Conservation (phyloP, 2,113 vertebrate species). For the Phaethon lepturus region DNA sequence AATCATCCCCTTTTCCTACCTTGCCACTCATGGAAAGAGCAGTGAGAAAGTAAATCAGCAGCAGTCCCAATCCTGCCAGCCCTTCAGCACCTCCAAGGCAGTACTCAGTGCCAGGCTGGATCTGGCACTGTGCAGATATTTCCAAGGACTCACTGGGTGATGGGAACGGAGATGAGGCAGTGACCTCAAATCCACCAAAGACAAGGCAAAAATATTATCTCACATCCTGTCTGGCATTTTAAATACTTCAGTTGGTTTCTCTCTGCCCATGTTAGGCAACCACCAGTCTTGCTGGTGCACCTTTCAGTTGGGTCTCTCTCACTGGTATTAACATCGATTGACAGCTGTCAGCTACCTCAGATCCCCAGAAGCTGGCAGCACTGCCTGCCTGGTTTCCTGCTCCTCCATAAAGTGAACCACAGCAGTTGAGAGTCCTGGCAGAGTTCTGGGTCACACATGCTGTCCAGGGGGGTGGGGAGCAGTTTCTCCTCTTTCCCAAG, state of each 20-base stretch:
- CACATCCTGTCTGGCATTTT: not conserved
- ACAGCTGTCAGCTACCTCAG: not conserved
- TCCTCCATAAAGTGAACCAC: not conserved
- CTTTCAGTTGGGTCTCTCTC: not conserved
- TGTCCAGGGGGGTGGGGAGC: too few species aligned
- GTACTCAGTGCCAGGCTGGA: not conserved
- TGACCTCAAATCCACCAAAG: not conserved
- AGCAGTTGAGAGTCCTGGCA: not conserved
- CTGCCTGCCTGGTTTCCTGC: not conserved
- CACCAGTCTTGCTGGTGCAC: not conserved
- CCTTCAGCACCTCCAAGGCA: not conserved
- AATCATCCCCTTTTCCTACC: conserved; percentile 36
- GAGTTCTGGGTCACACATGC: not conserved
- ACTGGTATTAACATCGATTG: not conserved
- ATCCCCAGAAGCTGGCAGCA: not conserved
- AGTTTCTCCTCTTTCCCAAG: too few species aligned
- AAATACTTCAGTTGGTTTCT: not conserved
- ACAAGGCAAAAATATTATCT: not conserved
- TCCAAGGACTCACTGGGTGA: not conserved
- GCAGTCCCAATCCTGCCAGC: not conserved
- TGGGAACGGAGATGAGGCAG: not conserved
- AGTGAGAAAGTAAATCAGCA: not conserved
- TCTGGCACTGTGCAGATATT: accelerated
- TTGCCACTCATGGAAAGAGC: not conserved
- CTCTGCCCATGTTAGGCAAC: not conserved